Percentiles rank a stretch among this genome's conserved stretches.
Conservation (phyloP, 37 sponge, comb jelly and placozoan genomes). For the Hormiphora californensis region DNA sequence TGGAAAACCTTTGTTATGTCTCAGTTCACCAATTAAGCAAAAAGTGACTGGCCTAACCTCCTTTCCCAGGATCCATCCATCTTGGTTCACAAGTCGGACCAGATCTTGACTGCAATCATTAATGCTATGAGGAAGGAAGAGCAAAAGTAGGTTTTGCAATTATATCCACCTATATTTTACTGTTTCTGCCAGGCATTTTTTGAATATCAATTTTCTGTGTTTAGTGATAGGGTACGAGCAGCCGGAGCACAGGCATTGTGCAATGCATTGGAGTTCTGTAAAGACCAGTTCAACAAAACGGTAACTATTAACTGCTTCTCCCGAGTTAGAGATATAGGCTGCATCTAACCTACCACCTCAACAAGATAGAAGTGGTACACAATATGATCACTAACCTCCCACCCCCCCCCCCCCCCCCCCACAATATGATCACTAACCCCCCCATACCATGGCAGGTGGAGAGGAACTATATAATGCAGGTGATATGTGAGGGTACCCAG, state of each 20-base stretch:
- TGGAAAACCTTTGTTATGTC: too few species aligned
- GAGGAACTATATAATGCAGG: conserved; percentile 97
- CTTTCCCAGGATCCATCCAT: conserved; percentile 50
- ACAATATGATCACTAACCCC: too few species aligned
- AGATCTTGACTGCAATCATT: conserved; percentile 90
- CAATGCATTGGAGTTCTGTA: conserved; percentile 92
- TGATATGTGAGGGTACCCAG: conserved; percentile 59
- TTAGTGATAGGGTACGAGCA: conserved; percentile 70
- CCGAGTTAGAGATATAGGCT: not conserved
- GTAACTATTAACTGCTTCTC: conserved; percentile 34
- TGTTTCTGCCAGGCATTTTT: not conserved
- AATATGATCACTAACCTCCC: not conserved
- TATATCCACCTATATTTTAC: not conserved
- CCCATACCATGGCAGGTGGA: too few species aligned
- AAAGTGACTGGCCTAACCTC: too few species aligned
- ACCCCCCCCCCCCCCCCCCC: not conserved
- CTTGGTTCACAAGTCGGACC: conserved; percentile 66
- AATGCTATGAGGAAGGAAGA: conserved; percentile 98
- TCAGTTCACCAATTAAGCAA: too few species aligned
- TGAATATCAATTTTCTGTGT: not conserved
- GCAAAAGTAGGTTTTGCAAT: conserved; percentile 60
- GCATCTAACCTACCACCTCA: not conserved
- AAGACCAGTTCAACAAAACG: conserved; percentile 91
- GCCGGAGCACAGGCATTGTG: conserved; percentile 86
- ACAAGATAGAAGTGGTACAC: not conserved